Percentiles rank a stretch among this genome's conserved stretches.
phyloP scores from a whole-genome alignment of 2,113 vertebrate genomes.

The Glaucomys volans region DNA sequence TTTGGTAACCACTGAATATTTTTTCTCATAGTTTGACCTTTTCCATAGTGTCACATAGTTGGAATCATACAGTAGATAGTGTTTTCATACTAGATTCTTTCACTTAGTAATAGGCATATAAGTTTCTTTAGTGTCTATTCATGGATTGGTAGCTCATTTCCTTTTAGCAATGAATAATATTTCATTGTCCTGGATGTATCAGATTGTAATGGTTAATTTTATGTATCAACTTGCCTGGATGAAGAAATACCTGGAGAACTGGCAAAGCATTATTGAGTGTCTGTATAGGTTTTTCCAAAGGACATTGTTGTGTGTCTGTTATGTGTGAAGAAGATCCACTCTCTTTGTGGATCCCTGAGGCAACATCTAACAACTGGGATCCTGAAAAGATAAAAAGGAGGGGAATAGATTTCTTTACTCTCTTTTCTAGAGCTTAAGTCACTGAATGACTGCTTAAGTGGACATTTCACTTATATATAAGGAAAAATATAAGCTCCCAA shows the following conservation, averaged over 20 bases:
- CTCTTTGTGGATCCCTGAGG: background rate
- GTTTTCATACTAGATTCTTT: background rate
- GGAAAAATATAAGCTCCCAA: background rate
- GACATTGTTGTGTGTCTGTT: background rate
- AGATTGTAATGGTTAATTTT: background rate
- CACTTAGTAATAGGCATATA: background rate
- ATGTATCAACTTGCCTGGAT: too few relatives aligned
- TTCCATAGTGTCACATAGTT: too few relatives aligned
- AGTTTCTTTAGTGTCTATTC: background rate
- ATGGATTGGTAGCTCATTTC: background rate
- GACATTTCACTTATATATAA: background rate
- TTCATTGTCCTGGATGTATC: background rate
- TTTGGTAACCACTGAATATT: background rate
- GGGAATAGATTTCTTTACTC: background rate
- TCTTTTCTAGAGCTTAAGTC: background rate
- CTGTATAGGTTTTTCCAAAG: background rate
- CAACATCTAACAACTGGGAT: background rate
- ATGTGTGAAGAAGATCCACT: background rate
- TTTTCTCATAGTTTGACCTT: background rate
- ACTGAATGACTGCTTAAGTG: background rate
- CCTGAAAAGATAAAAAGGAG: background rate
- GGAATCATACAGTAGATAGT: too few relatives aligned
- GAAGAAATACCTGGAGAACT: background rate
- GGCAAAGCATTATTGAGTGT: background rate
- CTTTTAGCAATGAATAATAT: background rate